Percentiles rank a stretch among this genome's conserved stretches.
phyloP scores from a whole-genome alignment of 2,888 invertebrate genomes.

The Drosophila mercatorum region DNA sequence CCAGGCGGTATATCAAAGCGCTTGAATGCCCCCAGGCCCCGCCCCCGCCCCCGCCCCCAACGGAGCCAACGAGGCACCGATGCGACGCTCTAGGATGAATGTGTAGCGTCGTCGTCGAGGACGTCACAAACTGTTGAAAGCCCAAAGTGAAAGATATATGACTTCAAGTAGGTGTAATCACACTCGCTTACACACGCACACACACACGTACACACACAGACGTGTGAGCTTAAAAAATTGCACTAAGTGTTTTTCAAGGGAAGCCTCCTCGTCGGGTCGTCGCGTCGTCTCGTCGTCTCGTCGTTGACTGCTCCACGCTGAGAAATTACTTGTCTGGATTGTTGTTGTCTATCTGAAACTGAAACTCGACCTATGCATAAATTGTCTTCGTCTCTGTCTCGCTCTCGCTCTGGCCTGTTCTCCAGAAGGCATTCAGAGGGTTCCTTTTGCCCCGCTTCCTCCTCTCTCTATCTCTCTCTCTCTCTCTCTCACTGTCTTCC shows the following conservation, averaged over 20 bases:
- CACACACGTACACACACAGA: constrained; percentile 39
- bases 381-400: constrained; percentile 55
- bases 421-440: constrained; percentile 16
- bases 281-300: neutral
- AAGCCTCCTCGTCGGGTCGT: constrained; percentile 42
- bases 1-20: constrained; percentile 74
- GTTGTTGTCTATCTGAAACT: constrained; percentile 39
- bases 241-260: constrained; percentile 72
- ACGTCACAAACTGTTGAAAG: constrained; percentile 81
- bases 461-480: neutral
- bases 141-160: constrained; percentile 80
- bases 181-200: constrained; percentile 48
- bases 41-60: constrained; percentile 30
- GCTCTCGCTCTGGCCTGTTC: constrained; percentile 38
- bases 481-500: constrained; percentile 17
- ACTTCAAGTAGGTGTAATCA: constrained; percentile 78
- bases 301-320: constrained; percentile 54
- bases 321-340: constrained; percentile 64
- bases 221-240: constrained; percentile 61
- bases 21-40: constrained; percentile 48
- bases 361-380: constrained; percentile 69
- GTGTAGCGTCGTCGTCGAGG: constrained; percentile 55
- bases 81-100: constrained; percentile 48
- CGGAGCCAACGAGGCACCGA: constrained; percentile 1
- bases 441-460: constrained; percentile 38